Evolutionary conservation across 92 coral and sea anemone genomes (phyloP).

Genomic region (Porites rus): DNA sequence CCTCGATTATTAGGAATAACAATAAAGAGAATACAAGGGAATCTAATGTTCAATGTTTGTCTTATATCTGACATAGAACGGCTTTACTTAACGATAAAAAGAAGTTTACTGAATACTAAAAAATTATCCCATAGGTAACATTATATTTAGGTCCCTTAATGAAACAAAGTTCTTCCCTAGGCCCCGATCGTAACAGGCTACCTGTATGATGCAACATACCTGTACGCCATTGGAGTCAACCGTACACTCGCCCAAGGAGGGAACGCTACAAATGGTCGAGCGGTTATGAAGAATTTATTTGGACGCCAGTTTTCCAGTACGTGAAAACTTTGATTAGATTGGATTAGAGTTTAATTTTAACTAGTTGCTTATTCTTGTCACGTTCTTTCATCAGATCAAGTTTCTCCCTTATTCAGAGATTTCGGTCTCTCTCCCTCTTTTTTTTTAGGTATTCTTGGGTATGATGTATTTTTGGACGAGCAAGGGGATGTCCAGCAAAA

Average conservation of each 20-base stretch:
- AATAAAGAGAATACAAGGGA: no score
- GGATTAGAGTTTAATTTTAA: background rate
- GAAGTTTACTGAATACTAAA: background rate
- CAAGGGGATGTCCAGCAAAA: slow-evolving; percentile 83
- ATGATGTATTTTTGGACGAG: slow-evolving; percentile 63
- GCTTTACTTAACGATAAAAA: no score
- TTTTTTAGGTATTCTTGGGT: slow-evolving; percentile 77
- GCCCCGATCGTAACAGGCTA: slow-evolving; percentile 78
- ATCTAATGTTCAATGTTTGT: no score
- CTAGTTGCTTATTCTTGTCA: background rate
- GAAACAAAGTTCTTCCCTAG: slow-evolving; percentile 18
- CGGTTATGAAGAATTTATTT: slow-evolving; percentile 67
- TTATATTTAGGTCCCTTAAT: background rate
- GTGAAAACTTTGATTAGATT: slow-evolving; percentile 8
- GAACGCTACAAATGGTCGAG: slow-evolving; percentile 69
- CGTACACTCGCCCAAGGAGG: slow-evolving; percentile 67
- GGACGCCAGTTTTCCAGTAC: slow-evolving; percentile 79
- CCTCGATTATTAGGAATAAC: no score
- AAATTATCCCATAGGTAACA: background rate
- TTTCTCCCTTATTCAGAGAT: background rate
- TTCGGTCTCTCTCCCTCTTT: background rate
- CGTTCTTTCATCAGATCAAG: background rate
- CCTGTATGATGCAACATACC: slow-evolving; percentile 87
- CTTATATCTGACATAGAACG: no score
- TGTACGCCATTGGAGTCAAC: slow-evolving; percentile 89